Evolutionary conservation across 2,797 vertebrate genomes (phyloP).

Genomic region (Apogon talboti): DNA sequence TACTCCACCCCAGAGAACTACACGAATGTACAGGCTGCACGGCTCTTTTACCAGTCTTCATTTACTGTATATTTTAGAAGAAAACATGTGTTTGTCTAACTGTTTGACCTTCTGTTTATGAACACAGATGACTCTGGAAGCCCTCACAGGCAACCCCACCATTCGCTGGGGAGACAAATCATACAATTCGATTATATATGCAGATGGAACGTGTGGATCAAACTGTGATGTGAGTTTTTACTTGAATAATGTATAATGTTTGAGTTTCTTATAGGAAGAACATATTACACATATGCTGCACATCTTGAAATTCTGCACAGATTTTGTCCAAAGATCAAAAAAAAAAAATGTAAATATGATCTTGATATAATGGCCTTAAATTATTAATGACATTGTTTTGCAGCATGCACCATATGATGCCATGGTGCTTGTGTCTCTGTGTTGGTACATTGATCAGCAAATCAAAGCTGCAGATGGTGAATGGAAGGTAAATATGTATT

Average conservation of each 20-base stretch:
- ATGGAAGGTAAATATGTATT: conserved; percentile 89
- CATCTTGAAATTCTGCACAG: neutral
- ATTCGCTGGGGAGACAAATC: conserved; percentile 98
- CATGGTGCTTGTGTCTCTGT: conserved; percentile 90
- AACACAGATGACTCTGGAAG: conserved; percentile 80
- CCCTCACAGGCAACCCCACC: conserved; percentile 87
- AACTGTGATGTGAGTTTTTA: conserved; percentile 90
- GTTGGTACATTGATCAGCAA: conserved; percentile 86
- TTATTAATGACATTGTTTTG: conserved; percentile 45
- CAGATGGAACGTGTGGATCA: conserved; percentile 88
- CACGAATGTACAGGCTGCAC: conserved; percentile 82
- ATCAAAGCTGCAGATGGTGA: conserved; percentile 86
- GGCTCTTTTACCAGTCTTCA: neutral
- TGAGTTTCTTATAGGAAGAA: no score
- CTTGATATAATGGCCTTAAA: neutral
- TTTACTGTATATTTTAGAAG: neutral
- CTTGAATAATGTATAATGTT: neutral
- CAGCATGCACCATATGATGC: conserved; percentile 95
- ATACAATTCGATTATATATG: conserved; percentile 87
- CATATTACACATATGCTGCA: neutral
- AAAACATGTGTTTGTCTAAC: conserved; percentile 8
- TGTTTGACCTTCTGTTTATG: conserved; percentile 23
- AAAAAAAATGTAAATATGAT: no score
- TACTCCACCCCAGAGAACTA: conserved; percentile 88
- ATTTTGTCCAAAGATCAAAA: neutral